A percentile compares a stretch with the other conserved stretches of the same genome.
phyloP scores from a whole-genome alignment of 2,888 invertebrate genomes.

The Chloroclystis v-ata region DNA sequence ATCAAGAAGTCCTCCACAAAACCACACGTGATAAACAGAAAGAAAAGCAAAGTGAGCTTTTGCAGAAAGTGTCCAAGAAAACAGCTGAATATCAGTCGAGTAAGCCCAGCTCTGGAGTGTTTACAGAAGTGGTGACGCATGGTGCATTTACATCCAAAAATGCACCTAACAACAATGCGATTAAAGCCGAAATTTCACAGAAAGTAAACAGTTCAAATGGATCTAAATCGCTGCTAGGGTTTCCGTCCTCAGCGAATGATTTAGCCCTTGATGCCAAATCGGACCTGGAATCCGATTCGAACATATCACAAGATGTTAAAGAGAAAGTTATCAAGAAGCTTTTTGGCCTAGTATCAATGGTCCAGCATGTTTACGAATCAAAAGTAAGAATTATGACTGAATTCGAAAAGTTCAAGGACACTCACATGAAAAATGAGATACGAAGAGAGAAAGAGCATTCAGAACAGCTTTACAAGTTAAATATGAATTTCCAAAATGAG shows the following conservation, averaged over 20 bases:
- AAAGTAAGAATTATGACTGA: constrained; percentile 69
- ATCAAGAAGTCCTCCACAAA: constrained; percentile 59
- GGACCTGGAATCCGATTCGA: constrained; percentile 67
- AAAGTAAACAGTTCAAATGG: constrained; percentile 42
- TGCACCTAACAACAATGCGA: constrained; percentile 42
- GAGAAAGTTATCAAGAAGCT: constrained; percentile 68
- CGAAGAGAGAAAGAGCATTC: constrained; percentile 68
- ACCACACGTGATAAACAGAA: constrained; percentile 58
- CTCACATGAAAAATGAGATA: constrained; percentile 60
- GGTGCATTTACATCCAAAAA: constrained; percentile 65
- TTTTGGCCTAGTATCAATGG: constrained; percentile 66
- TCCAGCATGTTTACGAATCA: constrained; percentile 68
- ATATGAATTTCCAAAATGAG: constrained; percentile 71
- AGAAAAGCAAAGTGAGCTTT: constrained; percentile 60
- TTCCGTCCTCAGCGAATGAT: constrained; percentile 71
- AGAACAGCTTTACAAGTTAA: constrained; percentile 66
- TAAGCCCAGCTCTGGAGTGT: constrained; percentile 65
- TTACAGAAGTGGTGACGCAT: constrained; percentile 68
- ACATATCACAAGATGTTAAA: constrained; percentile 62
- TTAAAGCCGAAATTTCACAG: constrained; percentile 42
- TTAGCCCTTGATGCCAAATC: constrained; percentile 68
- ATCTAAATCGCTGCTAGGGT: constrained; percentile 60
- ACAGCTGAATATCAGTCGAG: constrained; percentile 62
- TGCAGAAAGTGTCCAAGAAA: constrained; percentile 64
- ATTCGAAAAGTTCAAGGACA: constrained; percentile 68